These are phyloP conservation scores for Lepisosteus osseus DNA, from an alignment of 2,113 vertebrate species.

Conservation along the genomic window DNA sequence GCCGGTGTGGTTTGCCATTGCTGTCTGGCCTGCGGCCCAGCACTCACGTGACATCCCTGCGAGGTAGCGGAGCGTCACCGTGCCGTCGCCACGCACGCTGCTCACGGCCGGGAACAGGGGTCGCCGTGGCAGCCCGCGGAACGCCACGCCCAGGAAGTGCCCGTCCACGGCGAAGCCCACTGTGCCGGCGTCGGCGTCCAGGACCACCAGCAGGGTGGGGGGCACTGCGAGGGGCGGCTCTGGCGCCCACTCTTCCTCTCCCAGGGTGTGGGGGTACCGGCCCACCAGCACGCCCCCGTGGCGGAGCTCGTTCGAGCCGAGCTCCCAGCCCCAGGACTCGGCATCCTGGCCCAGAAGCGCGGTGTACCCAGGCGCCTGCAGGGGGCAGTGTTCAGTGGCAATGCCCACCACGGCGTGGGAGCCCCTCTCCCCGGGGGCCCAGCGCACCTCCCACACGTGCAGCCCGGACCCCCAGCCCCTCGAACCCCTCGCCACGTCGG, in stretches of 20 bases:
- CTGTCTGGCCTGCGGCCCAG: too few relatives aligned
- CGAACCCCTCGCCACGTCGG: slow-evolving; percentile 88
- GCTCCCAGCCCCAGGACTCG: slow-evolving; percentile 97
- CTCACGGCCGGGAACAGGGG: slow-evolving; percentile 95
- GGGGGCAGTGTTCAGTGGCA: slow-evolving; percentile 79
- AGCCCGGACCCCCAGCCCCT: slow-evolving; percentile 89
- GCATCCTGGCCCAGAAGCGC: slow-evolving; percentile 86
- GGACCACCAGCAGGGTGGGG: slow-evolving; percentile 87
- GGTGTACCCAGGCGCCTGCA: slow-evolving; percentile 92
- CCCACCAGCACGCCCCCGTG: slow-evolving; percentile 87
- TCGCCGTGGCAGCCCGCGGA: slow-evolving; percentile 92
- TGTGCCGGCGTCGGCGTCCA: slow-evolving; percentile 97
- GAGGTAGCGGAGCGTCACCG: slow-evolving; percentile 91
- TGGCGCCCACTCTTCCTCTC: slow-evolving; percentile 74
- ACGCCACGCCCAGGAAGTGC: slow-evolving; percentile 95
- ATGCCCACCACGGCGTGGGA: slow-evolving; percentile 92
- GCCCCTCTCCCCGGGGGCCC: slow-evolving; percentile 86
- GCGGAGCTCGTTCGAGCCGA: slow-evolving; percentile 92
- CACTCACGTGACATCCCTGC: too few relatives aligned
- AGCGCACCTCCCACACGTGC: slow-evolving; percentile 90
- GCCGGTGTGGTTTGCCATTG: too few relatives aligned
- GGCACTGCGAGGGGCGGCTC: slow-evolving; percentile 90
- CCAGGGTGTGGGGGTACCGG: slow-evolving; percentile 83
- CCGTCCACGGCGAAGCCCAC: slow-evolving; percentile 94
- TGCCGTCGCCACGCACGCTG: slow-evolving; percentile 96